Evolutionary conservation across 2,797 vertebrate species (phyloP), one percentile per base, ranked within the genome.

Genomic region (Tenualosa ilisha): DNA sequence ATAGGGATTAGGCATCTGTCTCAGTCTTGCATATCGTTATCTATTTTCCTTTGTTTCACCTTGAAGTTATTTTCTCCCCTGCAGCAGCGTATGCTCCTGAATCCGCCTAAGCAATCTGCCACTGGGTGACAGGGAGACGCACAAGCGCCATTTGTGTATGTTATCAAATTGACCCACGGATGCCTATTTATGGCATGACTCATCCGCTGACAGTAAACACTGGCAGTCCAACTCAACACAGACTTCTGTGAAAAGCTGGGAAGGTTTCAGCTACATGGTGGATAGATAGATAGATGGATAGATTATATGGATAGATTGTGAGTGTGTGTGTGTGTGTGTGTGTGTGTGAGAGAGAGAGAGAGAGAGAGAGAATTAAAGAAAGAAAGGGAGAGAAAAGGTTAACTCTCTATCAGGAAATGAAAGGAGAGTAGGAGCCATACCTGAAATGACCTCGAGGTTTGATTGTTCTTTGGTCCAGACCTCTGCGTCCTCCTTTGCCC

Each of bases 401-500:
- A 31, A 75, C 12, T 31, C 12, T 31, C 26, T 72, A 53, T 53
- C 0, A 81, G 75, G 46, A 56, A 68, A 59, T 40, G 54, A 46
- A 17, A 8, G 63, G 40, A 37, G 37, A 50, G 13, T 81, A 43
- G n/a, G 79, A 40, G 26, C 50, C 84, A 88, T 96, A 98, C 97
- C 97, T 98, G 97, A 95, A 95, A 93, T 94, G 88, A 90, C 94
- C 92, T 88, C 91, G 92, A 87, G 91, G 92, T 91, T 91, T 94
- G 93, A 93, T 94, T 92, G 91, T 91, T 97, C 95, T 96, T 94
- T 93, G 93, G 93, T 95, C 96, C 95, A 91, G 94, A 93, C 90
- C 93, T 93, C 91, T 92, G 92, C 90, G 91, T 93, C 94, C 93
- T 94, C 92, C 84, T 92, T 89, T 91, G 91, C 90, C 90, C 89